Evolutionary conservation across 2,113 vertebrate genomes (phyloP).

Genomic region (Cyanocitta stelleri): DNA sequence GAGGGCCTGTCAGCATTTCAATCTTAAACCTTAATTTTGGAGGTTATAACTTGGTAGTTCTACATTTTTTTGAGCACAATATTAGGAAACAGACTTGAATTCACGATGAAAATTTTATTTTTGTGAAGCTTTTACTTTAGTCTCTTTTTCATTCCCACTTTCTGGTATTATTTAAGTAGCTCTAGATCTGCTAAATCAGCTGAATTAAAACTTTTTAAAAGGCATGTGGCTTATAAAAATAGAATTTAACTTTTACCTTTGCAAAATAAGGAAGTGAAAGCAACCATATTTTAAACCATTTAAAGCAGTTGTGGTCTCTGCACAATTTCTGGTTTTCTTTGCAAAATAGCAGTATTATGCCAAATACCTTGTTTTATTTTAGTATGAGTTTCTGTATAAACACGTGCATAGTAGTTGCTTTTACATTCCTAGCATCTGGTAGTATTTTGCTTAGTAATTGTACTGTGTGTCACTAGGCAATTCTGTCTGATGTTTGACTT

Average conservation of each 20-base stretch:
- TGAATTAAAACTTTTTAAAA: not conserved
- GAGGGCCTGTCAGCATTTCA: not conserved
- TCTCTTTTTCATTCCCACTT: not conserved
- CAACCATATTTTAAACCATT: not conserved
- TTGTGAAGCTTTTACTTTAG: not conserved
- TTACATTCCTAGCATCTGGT: not conserved
- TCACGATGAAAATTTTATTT: not conserved
- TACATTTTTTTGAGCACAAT: not conserved
- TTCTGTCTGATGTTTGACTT: not conserved
- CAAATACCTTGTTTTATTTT: not conserved
- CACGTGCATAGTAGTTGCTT: not conserved
- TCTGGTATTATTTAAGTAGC: not conserved
- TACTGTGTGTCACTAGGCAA: not conserved
- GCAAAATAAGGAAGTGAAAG: not conserved
- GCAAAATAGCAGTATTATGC: not conserved
- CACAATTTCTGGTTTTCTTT: not conserved
- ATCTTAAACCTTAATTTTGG: not conserved
- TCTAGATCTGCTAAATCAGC: conserved; percentile 1
- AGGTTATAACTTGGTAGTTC: conserved; percentile 2
- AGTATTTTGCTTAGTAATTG: not conserved
- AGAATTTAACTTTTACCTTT: not conserved
- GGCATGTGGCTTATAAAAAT: not conserved
- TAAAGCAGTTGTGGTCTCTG: not conserved
- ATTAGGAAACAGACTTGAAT: not conserved
- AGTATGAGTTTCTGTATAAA: not conserved